Evolutionary conservation across 2,888 invertebrate species (phyloP).

Genomic region (Lepas anatifera): DNA sequence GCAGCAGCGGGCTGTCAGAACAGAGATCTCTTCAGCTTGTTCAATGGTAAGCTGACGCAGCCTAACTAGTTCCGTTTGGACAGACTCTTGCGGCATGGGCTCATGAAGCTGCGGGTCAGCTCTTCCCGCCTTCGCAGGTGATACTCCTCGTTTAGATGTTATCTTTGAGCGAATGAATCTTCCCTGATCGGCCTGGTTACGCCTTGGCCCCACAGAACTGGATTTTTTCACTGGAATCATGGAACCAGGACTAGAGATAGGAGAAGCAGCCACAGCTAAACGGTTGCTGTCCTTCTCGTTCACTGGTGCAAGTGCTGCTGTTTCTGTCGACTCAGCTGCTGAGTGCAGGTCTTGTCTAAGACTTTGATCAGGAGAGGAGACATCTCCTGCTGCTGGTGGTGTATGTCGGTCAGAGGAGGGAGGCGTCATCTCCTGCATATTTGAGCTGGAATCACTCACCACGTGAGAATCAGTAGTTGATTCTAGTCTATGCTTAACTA

Average conservation of each 20-base stretch:
- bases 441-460: not conserved
- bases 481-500: conserved; percentile 26
- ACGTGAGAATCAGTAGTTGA: not conserved
- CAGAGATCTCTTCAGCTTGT: not conserved
- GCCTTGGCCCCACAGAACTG: not conserved
- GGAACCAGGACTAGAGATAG: not conserved
- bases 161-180: too few species aligned
- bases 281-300: not conserved
- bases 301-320: not conserved
- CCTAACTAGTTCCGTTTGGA: not conserved
- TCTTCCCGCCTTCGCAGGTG: too few species aligned
- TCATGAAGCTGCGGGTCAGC: too few species aligned
- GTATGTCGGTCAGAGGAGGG: not conserved
- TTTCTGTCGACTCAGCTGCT: too few species aligned
- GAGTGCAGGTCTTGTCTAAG: not conserved
- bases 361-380: not conserved
- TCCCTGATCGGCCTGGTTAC: too few species aligned
- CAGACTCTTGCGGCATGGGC: not conserved
- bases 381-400: not conserved
- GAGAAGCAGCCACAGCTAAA: not conserved
- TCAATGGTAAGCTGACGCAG: not conserved
- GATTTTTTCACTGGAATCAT: not conserved
- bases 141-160: too few species aligned
- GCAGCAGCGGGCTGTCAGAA: not conserved
- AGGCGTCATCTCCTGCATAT: not conserved